Conservation (phyloP, 2,888 invertebrate genomes). For the Linnaemya tessellans region DNA sequence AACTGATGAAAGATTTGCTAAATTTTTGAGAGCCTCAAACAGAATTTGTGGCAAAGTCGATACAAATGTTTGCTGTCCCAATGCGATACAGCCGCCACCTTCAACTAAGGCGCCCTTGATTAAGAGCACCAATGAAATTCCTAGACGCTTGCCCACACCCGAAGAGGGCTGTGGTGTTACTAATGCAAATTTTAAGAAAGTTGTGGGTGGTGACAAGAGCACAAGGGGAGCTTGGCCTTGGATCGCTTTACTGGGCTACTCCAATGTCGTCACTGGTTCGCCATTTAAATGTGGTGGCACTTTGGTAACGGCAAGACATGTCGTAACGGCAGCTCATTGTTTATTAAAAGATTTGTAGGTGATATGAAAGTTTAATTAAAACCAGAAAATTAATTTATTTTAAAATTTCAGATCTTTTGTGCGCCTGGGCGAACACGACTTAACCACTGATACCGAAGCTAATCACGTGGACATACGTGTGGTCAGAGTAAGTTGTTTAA, state of each 20-base stretch:
- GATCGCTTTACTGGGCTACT: conserved; percentile 90
- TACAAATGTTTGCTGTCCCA: conserved; percentile 80
- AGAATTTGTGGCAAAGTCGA: conserved; percentile 75
- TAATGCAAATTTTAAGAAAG: conserved; percentile 85
- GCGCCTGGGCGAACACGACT: conserved; percentile 91
- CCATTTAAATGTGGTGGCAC: conserved; percentile 85
- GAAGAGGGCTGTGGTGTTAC: conserved; percentile 87
- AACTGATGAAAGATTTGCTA: conserved; percentile 75
- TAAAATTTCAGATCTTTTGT: conserved; percentile 82
- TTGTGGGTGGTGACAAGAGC: conserved; percentile 90
- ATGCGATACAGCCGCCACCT: conserved; percentile 38
- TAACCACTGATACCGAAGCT: conserved; percentile 86
- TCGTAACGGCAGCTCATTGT: conserved; percentile 86
- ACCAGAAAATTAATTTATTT: neutral
- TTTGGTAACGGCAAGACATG: conserved; percentile 84
- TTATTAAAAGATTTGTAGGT: conserved; percentile 79
- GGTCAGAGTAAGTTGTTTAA: conserved; percentile 79
- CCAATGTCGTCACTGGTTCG: conserved; percentile 81
- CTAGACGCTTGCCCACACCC: conserved; percentile 79
- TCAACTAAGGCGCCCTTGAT: conserved; percentile 47
- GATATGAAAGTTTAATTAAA: neutral
- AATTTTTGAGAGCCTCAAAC: conserved; percentile 78
- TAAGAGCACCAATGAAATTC: conserved; percentile 74
- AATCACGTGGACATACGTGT: conserved; percentile 86
- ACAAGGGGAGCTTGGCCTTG: conserved; percentile 91